phyloP scores from a whole-genome alignment of 1,140 invertebrate species.

The Neodiprion fabricii region DNA sequence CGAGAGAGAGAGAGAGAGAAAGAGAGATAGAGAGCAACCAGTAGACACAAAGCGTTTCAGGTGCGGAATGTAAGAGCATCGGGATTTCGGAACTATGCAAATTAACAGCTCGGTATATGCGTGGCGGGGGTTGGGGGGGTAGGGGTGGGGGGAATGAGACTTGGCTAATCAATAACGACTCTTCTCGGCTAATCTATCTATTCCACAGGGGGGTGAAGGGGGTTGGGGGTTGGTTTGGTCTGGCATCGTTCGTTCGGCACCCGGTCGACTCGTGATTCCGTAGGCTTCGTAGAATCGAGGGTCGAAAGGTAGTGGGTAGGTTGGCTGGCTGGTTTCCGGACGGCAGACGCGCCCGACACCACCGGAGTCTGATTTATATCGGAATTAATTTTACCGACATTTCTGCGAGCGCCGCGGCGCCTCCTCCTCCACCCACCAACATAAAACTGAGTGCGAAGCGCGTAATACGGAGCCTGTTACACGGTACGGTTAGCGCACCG shows the following conservation, averaged over 20 bases:
- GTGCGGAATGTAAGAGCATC: background rate
- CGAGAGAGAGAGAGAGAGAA: too few species aligned
- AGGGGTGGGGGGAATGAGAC: background rate
- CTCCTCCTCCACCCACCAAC: background rate
- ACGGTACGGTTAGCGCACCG: background rate
- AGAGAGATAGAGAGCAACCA: too few species aligned
- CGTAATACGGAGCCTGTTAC: background rate
- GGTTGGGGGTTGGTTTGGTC: background rate
- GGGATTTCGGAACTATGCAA: background rate
- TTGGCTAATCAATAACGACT: background rate
- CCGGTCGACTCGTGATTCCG: too few species aligned
- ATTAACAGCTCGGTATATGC: background rate
- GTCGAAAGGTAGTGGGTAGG: too few species aligned
- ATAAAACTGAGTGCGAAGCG: background rate
- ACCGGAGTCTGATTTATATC: background rate
- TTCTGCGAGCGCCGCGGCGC: background rate
- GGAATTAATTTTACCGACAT: conserved; percentile 3
- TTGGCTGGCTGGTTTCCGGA: too few species aligned
- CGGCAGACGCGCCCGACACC: background rate
- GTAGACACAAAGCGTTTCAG: too few species aligned
- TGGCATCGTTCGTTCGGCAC: background rate
- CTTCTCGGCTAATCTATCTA: background rate
- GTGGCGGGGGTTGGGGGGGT: background rate
- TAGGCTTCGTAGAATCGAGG: too few species aligned
- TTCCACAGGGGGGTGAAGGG: background rate